phyloP scores from a whole-genome alignment of 2,888 invertebrate species.

The Amiota minor region DNA sequence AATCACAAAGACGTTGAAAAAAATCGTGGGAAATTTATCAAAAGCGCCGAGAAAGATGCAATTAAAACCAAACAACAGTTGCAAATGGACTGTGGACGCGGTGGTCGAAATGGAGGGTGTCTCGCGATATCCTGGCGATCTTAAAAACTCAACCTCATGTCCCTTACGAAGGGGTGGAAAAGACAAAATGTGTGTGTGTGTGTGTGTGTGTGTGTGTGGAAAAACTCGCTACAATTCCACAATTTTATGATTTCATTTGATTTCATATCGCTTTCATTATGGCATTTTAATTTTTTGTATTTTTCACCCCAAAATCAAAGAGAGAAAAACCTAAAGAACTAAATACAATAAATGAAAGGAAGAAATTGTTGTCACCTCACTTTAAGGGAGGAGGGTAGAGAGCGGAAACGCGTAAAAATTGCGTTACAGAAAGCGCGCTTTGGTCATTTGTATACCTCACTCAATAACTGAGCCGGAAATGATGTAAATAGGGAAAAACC shows the following conservation, averaged over 20 bases:
- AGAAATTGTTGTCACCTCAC: too few species aligned
- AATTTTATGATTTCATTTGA: constrained; percentile 5
- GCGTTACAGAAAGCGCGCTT: constrained; percentile 11
- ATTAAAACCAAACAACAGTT: constrained; percentile 44
- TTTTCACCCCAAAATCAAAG: constrained; percentile 17
- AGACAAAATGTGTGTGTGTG: background rate
- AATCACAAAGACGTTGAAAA: constrained; percentile 29
- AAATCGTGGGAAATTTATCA: constrained; percentile 67
- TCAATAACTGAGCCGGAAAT: constrained; percentile 49
- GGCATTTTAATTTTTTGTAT: constrained; percentile 23
- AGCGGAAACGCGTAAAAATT: constrained; percentile 9
- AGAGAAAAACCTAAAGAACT: background rate
- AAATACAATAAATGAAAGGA: too few species aligned
- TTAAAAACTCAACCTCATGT: constrained; percentile 1
- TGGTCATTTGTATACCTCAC: constrained; percentile 4
- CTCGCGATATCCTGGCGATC: constrained; percentile 8
- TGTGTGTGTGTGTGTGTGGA: constrained; percentile 1
- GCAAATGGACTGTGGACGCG: constrained; percentile 12
- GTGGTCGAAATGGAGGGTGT: constrained; percentile 17
- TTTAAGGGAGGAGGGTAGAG: background rate
- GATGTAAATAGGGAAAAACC: constrained; percentile 46
- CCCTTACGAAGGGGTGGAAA: constrained; percentile 14
- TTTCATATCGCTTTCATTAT: constrained; percentile 14
- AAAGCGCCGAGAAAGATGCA: constrained; percentile 60
- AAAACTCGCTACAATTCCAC: background rate